These are phyloP conservation scores for Caenorhabditis remanei DNA, from an alignment of 1,140 invertebrate genomes.

Conservation along the genomic window DNA sequence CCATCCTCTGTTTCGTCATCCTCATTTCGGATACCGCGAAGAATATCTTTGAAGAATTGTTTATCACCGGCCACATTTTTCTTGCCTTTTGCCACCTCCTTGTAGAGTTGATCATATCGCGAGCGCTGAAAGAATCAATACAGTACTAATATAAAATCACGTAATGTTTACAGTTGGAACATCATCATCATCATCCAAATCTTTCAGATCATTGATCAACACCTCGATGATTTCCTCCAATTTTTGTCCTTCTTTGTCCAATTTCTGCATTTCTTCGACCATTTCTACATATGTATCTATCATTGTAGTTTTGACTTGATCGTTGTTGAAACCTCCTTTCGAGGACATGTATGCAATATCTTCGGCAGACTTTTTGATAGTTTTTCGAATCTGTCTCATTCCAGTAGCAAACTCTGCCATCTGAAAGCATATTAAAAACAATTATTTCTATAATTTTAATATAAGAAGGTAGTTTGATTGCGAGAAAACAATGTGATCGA, in stretches of 20 bases:
- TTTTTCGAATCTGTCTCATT: background rate
- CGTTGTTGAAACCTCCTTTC: no score
- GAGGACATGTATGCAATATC: background rate
- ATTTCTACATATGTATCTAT: background rate
- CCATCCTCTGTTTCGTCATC: background rate
- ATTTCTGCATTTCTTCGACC: background rate
- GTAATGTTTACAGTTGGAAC: background rate
- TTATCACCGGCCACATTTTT: background rate
- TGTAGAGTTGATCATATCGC: background rate
- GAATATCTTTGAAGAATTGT: background rate
- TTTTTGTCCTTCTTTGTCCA: background rate
- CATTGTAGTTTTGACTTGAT: no score
- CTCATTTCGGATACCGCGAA: background rate
- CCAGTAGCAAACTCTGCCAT: background rate
- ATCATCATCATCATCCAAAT: background rate
- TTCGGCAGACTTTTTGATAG: slow-evolving; percentile 5
- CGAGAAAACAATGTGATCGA: background rate
- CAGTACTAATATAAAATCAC: no score
- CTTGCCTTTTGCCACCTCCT: background rate
- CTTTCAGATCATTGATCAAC: background rate
- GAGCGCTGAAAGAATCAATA: no score
- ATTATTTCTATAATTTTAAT: background rate
- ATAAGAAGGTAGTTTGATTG: background rate
- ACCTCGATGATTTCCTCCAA: background rate
- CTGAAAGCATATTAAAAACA: background rate